Percentiles rank a stretch among this genome's conserved stretches.
Conservation (phyloP, 53 echinoderm and acorn worm species). For the Holothuria leucospilota region DNA sequence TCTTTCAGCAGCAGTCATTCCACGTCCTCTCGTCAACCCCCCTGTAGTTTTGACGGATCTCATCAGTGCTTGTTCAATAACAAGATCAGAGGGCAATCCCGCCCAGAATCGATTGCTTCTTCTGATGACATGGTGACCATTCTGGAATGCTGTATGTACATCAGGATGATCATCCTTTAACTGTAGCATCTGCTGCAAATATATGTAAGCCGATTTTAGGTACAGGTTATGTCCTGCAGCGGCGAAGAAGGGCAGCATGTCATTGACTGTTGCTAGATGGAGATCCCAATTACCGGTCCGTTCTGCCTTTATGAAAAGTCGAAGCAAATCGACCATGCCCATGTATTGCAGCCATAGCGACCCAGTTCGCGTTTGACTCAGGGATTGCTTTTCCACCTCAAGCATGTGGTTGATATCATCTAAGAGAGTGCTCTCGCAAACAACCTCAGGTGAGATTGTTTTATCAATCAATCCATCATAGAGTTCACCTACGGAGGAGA, state of each 20-base stretch:
- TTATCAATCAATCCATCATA: conserved; percentile 30
- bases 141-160: not conserved
- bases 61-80: no score
- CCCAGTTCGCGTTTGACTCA: no score
- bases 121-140: conserved; percentile 36
- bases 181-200: conserved; percentile 34
- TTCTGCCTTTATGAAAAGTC: conserved; percentile 43
- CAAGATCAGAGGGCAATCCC: no score
- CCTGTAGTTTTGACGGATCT: conserved; percentile 56
- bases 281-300: conserved; percentile 54
- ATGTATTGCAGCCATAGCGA: no score
- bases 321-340: conserved; percentile 47
- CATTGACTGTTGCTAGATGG: no score
- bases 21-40: conserved; percentile 39
- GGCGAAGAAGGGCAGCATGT: no score
- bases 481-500: no score
- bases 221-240: conserved; percentile 57
- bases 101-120: no score
- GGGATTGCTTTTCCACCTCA: no score
- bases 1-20: no score
- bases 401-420: no score
- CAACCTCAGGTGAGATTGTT: conserved; percentile 24
- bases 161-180: conserved; percentile 34
- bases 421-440: no score
- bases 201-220: conserved; percentile 29